Evolutionary conservation across 2,797 vertebrate species (phyloP), one percentile per base, ranked within the genome.

Genomic region (Hyperoplus lanceolatus): DNA sequence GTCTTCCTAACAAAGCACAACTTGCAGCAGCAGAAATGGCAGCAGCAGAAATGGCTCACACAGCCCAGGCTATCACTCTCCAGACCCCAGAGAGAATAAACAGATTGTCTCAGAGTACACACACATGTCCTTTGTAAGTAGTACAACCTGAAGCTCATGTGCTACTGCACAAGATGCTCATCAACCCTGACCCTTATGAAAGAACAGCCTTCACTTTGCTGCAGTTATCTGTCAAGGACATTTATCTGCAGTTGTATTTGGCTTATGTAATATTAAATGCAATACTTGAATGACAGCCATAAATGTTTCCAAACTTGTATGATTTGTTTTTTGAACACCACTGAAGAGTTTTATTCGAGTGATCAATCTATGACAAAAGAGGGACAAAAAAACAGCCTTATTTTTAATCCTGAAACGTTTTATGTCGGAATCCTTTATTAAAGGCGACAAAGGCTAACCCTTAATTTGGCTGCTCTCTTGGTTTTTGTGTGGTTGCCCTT

Each of bases 1-100:
- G 72, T 78, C 66, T 67, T 77, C 68, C 45, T 58, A 7, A 77
- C 78, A 87, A 86, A 64, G 39, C 49, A 13, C 42, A 54, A 72
- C 54, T 48, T 64, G 14, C 73, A 73, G 70, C 46, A 73, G 72
- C 50, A 39, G 53, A 61, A 77, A 12, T 70, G 70, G 70, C 43
- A 73, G 72, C 50, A 39, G 53, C 64, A 77, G 74, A 69, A 77
- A 72, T 58, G 49, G 45, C 64, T 68, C 38, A 21, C 21, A 15
- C 66, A 75, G 65, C 42, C 51, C 12, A 29, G 4, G 51, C n/a
- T 64, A 58, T 79, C 70, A 38, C 53, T 64, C 71, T 66, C 73
- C 78, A 84, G 77, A 78, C 68, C 82, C 71, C 73, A 9, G 70
- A 78, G 58, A 87, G 83, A 76, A 81, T 81, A 87, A 91, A 81